A percentile compares a stretch with the other conserved stretches of the same genome.
These are phyloP conservation scores for Ischnura elegans DNA, from an alignment of 2,888 invertebrate genomes.

Conservation along the genomic window DNA sequence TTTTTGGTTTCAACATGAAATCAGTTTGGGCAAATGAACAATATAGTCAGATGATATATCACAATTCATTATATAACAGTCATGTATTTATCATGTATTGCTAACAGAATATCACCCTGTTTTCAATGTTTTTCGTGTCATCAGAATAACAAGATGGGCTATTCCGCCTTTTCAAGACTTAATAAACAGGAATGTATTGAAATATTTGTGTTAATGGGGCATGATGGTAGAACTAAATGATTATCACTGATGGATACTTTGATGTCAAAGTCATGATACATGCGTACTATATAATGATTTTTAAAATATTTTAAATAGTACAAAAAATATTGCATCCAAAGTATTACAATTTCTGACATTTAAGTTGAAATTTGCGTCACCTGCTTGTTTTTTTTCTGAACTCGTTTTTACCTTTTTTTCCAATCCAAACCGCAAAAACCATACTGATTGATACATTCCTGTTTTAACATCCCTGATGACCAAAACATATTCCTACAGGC, in stretches of 20 bases:
- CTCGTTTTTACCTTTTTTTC: conserved; percentile 39
- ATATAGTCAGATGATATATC: conserved; percentile 59
- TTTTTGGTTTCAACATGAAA: conserved; percentile 42
- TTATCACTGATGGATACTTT: conserved; percentile 32
- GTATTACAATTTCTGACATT: conserved; percentile 49
- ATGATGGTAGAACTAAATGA: conserved; percentile 58
- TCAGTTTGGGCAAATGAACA: conserved; percentile 61
- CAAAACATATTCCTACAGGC: conserved; percentile 52
- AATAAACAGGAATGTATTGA: conserved; percentile 66
- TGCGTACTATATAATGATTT: conserved; percentile 30
- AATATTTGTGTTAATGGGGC: conserved; percentile 43
- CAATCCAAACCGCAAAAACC: conserved; percentile 20
- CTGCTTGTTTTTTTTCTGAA: conserved; percentile 33
- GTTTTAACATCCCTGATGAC: conserved; percentile 59
- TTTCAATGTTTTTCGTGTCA: conserved; percentile 53
- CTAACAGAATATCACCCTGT: conserved; percentile 67
- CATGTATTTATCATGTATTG: conserved; percentile 59
- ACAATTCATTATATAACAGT: conserved; percentile 59
- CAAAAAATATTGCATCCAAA: conserved; percentile 63
- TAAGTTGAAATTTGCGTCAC: not conserved
- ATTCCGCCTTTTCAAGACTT: conserved; percentile 18
- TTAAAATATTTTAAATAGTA: conserved; percentile 55
- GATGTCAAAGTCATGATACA: conserved; percentile 48
- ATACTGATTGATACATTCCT: conserved; percentile 59
- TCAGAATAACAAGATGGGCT: conserved; percentile 57